These are phyloP conservation scores for Euleptes europaea DNA, from an alignment of 2,113 vertebrate genomes.

Conservation along the genomic window DNA sequence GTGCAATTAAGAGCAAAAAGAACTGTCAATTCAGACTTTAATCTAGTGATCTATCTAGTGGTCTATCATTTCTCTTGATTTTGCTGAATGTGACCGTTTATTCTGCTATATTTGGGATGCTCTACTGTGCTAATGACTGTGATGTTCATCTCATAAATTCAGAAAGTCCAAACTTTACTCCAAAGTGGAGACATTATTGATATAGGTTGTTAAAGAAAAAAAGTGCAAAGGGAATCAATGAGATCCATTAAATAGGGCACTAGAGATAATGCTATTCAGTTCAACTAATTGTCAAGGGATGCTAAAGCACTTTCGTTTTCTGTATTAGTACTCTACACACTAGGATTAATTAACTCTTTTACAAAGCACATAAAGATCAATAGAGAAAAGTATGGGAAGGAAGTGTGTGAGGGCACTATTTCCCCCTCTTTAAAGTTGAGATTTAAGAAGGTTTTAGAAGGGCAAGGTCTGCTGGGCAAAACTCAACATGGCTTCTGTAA, in stretches of 20 bases:
- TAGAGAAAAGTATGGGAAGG: background rate
- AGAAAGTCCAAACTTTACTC: background rate
- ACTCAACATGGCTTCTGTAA: too few relatives aligned
- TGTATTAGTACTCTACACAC: background rate
- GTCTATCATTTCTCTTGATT: background rate
- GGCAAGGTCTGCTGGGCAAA: too few relatives aligned
- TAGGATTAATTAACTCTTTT: background rate
- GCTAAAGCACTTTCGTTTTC: background rate
- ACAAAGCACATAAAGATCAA: background rate
- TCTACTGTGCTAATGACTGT: background rate
- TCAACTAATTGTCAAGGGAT: background rate
- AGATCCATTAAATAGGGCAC: background rate
- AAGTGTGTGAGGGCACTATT: background rate
- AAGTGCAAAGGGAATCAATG: background rate
- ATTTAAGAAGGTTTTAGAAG: background rate
- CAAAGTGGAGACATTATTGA: background rate
- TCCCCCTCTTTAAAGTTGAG: background rate
- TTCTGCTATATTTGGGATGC: background rate
- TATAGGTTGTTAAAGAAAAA: background rate
- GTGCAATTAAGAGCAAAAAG: background rate
- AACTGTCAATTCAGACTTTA: background rate
- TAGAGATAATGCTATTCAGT: background rate
- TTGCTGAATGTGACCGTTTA: background rate
- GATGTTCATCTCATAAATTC: background rate
- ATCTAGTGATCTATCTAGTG: too few relatives aligned